Base-by-base conservation (phyloP, 2,113 vertebrate species). In the Notarius lentiginosus region DNA sequence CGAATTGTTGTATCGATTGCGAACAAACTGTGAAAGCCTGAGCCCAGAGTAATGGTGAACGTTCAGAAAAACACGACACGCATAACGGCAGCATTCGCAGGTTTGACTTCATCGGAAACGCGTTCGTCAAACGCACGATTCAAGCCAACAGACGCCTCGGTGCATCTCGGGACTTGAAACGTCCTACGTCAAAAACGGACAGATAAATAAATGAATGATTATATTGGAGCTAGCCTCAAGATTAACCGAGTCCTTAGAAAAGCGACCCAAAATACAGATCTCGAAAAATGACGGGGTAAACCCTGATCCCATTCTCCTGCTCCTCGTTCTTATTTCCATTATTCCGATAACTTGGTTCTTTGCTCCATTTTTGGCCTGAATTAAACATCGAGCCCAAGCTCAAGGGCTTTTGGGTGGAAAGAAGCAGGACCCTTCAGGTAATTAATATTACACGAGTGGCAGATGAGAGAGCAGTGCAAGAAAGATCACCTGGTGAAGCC, bases 401-500 rank as follows among this genome's bases (percentile, higher is more conserved):
- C 90, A 93, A 95, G 94, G 92, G 90, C 90, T 94, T 92, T 93
- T 77, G 66, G 41, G 63, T 41, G 55, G n/a, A 14, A 86, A 91
- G 95, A 95, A 95, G 94, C 92, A 88, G 92, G 94, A 93, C 94
- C 96, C 96, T 98, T 96, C 95, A 97, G 96, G 95, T 96, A 95
- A 97, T 97, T 97, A 97, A 96, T 97, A 95, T 94, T 95, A 95
- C 94, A 92, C 93, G 94, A 96, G 94, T 94, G 95, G 94, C 92
- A 96, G 95, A 95, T 92, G 96, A 96, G 93, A 96, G 95, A 96
- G 96, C 95, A 95, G 92, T 92, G 89, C 93, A 95, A 95, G 96
- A 96, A 96, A 96, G 93, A 93, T 99, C 97, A 98, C 97, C 98
- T 98, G 97, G 95, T 95, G 92, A 96, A 96, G 95, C 93, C 95